Evolutionary conservation across 2,797 vertebrate species (phyloP), one percentile per base, ranked within the genome.

Genomic region (Oophaga sylvatica): DNA sequence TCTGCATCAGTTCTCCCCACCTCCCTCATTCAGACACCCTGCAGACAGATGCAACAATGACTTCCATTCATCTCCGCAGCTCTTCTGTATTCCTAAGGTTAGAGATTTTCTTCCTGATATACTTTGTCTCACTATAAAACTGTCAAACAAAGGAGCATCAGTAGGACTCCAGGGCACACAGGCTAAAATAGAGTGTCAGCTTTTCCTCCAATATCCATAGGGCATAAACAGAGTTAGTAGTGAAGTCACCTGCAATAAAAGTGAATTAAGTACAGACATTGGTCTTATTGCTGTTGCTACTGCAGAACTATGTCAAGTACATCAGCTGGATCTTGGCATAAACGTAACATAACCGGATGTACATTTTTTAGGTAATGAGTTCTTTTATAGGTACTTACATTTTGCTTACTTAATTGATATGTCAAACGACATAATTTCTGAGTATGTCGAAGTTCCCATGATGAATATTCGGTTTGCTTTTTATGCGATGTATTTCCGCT

Each of bases 1-100:
- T 92, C 88, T 91, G 92, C 89, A 65, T 92, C 89, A 91, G 90
- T 89, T 89, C 90, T 91, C 83, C 91, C 90, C 92, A 93, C 94
- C 92, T 93, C 93, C 87, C 91, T 92, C 8, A 0, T 75, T 86
- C 84, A 89, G 88, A 89, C 88, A 89, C 88, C 88, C 88, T 83
- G 88, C 90, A 92, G 90, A 90, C 89, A 90, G 85, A 79, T 89
- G 90, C 89, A 90, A 87, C 90, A 86, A 70, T 89, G 89, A 83
- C 45, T 76, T 89, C 92, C 77, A 84, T 80, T 91, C 41, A 35
- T 90, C 90, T 91, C 85, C 79, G 85, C 90, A 89, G 89, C 80
- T 90, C 86, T 90, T 90, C 89, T 90, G 26, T 17, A 81, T n/a
- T 76, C 13, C 80, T 88, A 29, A 86, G 88, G 62, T n/a, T 80